Base-by-base conservation (phyloP, 92 coral and sea anemone species). In the Zoanthus solanderi region DNA sequence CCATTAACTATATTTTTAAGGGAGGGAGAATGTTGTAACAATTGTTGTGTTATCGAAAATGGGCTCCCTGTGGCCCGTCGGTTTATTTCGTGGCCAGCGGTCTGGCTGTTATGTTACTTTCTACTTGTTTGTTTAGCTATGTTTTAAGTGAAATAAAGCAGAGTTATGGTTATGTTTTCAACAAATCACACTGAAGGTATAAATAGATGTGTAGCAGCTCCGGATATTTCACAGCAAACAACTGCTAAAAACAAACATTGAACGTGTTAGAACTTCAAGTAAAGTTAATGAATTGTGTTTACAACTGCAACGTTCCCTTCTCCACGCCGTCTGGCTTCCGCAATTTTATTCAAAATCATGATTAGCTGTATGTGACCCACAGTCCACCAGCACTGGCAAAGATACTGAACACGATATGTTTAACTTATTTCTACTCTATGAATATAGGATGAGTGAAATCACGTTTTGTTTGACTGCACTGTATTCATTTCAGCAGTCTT, bases 351-450 rank as follows among this genome's bases (percentile, higher is more conserved):
- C 61, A 56, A 14, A 56, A 56, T 56, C 61, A 56, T 6, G 1
- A 56, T 0, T 6, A 56, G 61, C 14, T 56, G 2, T 14, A 65
- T n/a, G 7, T n/a, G n/a, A n/a, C n/a, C n/a, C n/a, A n/a, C n/a
- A n/a, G n/a, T n/a, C n/a, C n/a, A n/a, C n/a, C n/a, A n/a, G n/a
- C n/a, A n/a, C n/a, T n/a, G n/a, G n/a, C n/a, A n/a, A n/a, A n/a
- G n/a, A n/a, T n/a, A n/a, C n/a, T 65, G 71, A 65, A 65, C 31
- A 65, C n/a, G 71, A 65, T 31, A 17, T 65, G 6, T 65, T 12
- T 65, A 65, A 65, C 71, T 65, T 65, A 65, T n/a, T 13, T 13
- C 15, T 65, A 65, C 71, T 13, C 71, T 65, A 65, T 65, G 71
- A 65, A 5, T n/a, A 65, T 0, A 65, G 71, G 71, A 65, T 65